Conservation (phyloP, 2,797 vertebrate species). For the Cirrhinus molitorella region DNA sequence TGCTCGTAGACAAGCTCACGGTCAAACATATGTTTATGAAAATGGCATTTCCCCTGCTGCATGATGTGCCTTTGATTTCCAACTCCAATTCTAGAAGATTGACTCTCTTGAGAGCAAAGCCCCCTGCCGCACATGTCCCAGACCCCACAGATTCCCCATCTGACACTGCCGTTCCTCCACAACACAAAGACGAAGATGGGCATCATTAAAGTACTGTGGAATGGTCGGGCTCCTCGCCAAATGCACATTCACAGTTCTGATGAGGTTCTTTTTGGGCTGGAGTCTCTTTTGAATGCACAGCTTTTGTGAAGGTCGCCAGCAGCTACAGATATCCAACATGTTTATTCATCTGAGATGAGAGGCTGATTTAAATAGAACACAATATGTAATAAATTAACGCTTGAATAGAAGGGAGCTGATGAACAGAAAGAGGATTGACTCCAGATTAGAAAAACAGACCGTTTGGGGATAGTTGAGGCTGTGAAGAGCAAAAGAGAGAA, state of each 20-base stretch:
- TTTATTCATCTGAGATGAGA: slow-evolving; percentile 69
- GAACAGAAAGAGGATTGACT: slow-evolving; percentile 53
- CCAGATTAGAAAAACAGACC: slow-evolving; percentile 51
- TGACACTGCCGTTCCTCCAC: neutral
- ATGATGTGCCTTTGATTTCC: slow-evolving; percentile 32
- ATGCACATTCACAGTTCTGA: slow-evolving; percentile 44
- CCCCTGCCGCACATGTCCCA: slow-evolving; percentile 27
- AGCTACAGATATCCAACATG: slow-evolving; percentile 77
- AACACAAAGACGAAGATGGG: slow-evolving; percentile 29
- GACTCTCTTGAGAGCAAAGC: slow-evolving; percentile 12
- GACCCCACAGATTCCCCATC: slow-evolving; percentile 27
- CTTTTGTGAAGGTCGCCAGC: slow-evolving; percentile 74
- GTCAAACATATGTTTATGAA: slow-evolving; percentile 43
- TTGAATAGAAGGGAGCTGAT: slow-evolving; percentile 46
- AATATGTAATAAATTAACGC: slow-evolving; percentile 61
- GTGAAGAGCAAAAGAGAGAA: neutral
- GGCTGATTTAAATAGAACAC: slow-evolving; percentile 61
- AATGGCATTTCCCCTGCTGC: slow-evolving; percentile 18
- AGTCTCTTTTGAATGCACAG: slow-evolving; percentile 61
- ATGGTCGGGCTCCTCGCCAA: slow-evolving; percentile 17
- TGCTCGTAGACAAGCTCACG: slow-evolving; percentile 12
- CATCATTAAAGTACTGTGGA: slow-evolving; percentile 15
- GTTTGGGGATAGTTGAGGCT: neutral
- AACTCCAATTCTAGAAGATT: slow-evolving; percentile 31
- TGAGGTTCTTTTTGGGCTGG: slow-evolving; percentile 37